Evolutionary conservation across 2,113 vertebrate genomes (phyloP), one percentile per base, ranked within the genome.

Genomic region (Pangasianodon hypophthalmus): DNA sequence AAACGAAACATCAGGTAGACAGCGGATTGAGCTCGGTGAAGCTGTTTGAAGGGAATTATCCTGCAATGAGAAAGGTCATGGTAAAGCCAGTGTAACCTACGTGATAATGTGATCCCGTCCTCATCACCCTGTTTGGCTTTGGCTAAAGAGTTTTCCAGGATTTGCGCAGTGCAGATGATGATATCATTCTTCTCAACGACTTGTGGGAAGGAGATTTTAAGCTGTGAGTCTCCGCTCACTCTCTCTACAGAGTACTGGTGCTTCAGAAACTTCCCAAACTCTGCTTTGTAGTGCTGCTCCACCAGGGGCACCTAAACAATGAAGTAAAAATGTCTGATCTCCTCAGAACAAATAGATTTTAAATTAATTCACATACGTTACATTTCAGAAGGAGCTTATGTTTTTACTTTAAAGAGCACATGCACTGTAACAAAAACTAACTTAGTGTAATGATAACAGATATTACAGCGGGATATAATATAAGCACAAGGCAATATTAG

Each of bases 141-240:
- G 89, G 96, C 93, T 90, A 99, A 95, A 71, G 94, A 97, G 94
- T 99, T 99, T 94, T 99, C 98, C 89, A 99, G 96, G 71, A 99
- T 99, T 94, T 99, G 97, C 87, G 98, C 98, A n/a, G 98, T 99
- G 93, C 98, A 97, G 91, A 99, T 97, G 93, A 99, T 96, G 91
- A 99, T 96, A 91, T 99, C 97, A 88, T 96, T 93, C 21, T 93
- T 93, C 93, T 91, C 95, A 58, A 98, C 96, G n/a, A 97, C 96
- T 93, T 97, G 94, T 89, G 97, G 95, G 94, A 99, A 99, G 73
- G 97, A 97, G 95, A 98, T 98, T 96, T 99, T 99, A 91, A 98
- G 96, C 89, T 97, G 96, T 41, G 95, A 95, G 92, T 98, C 96
- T 90, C 98, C 98, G 85, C 97, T 99, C 94, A 99, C 96, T 91